Evolutionary conservation across 2,113 vertebrate genomes (phyloP).

Genomic region (Toxostoma redivivum): DNA sequence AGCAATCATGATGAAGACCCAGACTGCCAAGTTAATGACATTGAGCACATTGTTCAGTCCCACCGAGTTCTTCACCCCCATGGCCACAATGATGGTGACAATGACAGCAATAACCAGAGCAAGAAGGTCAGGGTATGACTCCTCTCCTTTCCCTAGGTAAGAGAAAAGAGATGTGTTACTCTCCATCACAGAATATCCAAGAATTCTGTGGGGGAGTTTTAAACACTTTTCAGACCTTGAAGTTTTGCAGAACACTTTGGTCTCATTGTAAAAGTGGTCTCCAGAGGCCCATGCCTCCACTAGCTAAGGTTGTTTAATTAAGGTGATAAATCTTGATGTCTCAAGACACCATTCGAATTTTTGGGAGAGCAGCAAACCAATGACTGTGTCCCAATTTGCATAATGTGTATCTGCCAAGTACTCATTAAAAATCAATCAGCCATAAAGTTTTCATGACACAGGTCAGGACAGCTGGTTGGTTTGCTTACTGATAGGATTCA

Average conservation of each 20-base stretch:
- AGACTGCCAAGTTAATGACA: slow-evolving; percentile 88
- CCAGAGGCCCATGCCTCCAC: not conserved
- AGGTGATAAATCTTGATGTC: not conserved
- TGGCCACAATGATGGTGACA: slow-evolving; percentile 85
- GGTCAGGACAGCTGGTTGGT: not conserved
- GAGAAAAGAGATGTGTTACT: not conserved
- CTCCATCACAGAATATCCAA: not conserved
- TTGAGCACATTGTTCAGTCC: slow-evolving; percentile 95
- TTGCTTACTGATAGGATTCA: not conserved
- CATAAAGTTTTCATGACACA: not conserved
- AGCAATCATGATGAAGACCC: slow-evolving; percentile 92
- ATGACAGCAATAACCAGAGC: slow-evolving; percentile 88
- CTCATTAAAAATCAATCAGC: not conserved
- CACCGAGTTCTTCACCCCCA: slow-evolving; percentile 94
- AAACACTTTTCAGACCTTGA: not conserved
- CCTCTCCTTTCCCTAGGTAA: slow-evolving; percentile 89
- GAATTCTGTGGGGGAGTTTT: not conserved
- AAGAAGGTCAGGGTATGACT: slow-evolving; percentile 92
- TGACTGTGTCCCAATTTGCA: not conserved
- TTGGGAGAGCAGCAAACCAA: not conserved
- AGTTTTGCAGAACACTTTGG: not conserved
- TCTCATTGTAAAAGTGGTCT: not conserved
- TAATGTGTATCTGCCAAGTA: not conserved
- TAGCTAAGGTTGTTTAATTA: not conserved
- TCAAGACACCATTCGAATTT: not conserved